These are phyloP conservation scores for Polymixis lichenea DNA, from an alignment of 2,888 invertebrate species.

Conservation along the genomic window DNA sequence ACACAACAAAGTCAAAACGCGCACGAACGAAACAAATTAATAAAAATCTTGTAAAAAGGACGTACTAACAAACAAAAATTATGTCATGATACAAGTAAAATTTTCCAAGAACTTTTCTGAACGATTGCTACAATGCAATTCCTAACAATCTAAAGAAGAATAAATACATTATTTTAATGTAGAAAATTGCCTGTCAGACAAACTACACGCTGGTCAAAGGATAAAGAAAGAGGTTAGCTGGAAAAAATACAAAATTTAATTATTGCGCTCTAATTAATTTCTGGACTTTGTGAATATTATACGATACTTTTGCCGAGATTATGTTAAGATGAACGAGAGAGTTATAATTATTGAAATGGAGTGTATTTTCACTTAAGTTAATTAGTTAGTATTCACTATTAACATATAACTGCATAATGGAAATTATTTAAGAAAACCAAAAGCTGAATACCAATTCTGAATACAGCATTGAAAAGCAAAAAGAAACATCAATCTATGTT, in stretches of 20 bases:
- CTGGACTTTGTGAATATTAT: constrained; percentile 63
- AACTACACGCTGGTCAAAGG: constrained; percentile 82
- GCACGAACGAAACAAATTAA: background rate
- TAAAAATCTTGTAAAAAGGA: background rate
- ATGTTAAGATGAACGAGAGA: constrained; percentile 31
- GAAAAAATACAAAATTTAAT: constrained; percentile 64
- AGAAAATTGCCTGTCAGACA: constrained; percentile 87
- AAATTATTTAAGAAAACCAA: constrained; percentile 2
- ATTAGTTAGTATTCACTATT: constrained; percentile 17
- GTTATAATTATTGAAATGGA: constrained; percentile 5
- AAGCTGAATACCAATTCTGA: background rate
- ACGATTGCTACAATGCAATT: constrained; percentile 19
- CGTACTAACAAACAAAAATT: background rate
- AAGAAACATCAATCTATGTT: background rate
- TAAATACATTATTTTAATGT: constrained; percentile 77
- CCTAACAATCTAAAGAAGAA: constrained; percentile 54
- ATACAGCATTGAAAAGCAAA: background rate
- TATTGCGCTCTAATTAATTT: constrained; percentile 68
- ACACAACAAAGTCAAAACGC: background rate
- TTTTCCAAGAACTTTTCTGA: background rate
- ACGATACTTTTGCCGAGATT: constrained; percentile 49
- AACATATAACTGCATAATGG: background rate
- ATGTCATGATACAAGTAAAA: background rate
- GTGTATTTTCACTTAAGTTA: constrained; percentile 42
- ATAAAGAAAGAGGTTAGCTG: constrained; percentile 74